phyloP scores from a whole-genome alignment of 2,797 vertebrate genomes.

The Cryptoprocta ferox region DNA sequence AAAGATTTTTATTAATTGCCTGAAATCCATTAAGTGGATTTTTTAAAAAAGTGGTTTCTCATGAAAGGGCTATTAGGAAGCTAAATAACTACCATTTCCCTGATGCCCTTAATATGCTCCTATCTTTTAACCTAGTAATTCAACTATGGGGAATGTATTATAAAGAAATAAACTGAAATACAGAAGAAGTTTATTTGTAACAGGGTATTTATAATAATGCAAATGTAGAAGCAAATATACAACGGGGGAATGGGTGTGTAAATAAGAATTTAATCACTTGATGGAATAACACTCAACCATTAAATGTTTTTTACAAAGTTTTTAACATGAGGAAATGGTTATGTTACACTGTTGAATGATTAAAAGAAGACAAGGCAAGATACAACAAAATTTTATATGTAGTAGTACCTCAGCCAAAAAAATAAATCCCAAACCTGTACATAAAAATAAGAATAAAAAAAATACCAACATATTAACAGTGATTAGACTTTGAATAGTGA shows the following conservation, averaged over 20 bases:
- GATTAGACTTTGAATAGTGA: background rate
- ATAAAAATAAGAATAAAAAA: slow-evolving; percentile 5
- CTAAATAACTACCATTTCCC: background rate
- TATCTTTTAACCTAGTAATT: background rate
- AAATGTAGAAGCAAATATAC: slow-evolving; percentile 29
- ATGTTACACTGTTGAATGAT: background rate
- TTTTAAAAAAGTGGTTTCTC: background rate
- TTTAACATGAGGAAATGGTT: background rate
- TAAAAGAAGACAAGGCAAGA: background rate
- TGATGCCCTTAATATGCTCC: background rate
- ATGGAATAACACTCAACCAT: background rate
- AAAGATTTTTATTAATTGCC: slow-evolving; percentile 32
- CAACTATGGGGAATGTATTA: background rate
- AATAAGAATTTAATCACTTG: slow-evolving; percentile 24
- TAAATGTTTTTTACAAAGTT: background rate
- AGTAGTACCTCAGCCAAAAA: background rate
- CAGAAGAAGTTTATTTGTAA: background rate
- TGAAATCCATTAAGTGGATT: background rate
- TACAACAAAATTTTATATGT: background rate
- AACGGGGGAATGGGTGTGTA: background rate
- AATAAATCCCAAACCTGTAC: background rate
- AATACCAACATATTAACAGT: background rate
- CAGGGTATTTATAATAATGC: background rate
- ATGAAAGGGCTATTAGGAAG: background rate
- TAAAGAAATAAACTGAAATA: background rate